These are phyloP conservation scores for Homalodisca vitripennis DNA, from an alignment of 1,140 invertebrate genomes.

Conservation along the genomic window DNA sequence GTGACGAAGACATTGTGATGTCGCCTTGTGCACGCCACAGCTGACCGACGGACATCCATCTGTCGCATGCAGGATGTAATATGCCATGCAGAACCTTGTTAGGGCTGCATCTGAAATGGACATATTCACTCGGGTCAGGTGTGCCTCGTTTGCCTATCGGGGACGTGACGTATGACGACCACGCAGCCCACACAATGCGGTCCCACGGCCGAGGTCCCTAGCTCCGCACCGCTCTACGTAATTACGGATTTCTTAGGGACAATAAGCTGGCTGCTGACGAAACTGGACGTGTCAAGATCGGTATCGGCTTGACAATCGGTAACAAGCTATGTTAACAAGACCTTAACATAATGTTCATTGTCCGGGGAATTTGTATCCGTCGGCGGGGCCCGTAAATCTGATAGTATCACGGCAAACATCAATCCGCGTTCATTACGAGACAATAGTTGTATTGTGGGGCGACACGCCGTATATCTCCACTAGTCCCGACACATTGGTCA, in stretches of 20 bases:
- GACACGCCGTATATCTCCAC: slow-evolving; percentile 23
- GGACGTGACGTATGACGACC: slow-evolving; percentile 17
- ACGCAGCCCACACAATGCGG: background rate
- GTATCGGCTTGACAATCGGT: slow-evolving; percentile 23
- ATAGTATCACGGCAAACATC: slow-evolving; percentile 13
- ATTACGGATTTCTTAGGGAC: background rate
- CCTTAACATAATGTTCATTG: slow-evolving; percentile 23
- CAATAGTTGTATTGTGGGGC: slow-evolving; percentile 17
- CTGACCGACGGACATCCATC: background rate
- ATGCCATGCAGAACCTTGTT: slow-evolving; percentile 5
- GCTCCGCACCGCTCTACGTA: background rate
- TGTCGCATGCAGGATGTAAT: slow-evolving; percentile 11
- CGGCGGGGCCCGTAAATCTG: slow-evolving; percentile 16
- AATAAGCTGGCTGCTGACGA: slow-evolving; percentile 10
- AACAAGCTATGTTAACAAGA: slow-evolving; percentile 27
- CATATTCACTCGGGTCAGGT: background rate
- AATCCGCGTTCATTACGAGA: slow-evolving; percentile 24
- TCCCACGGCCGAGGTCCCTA: background rate
- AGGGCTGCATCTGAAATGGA: background rate
- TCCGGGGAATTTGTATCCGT: slow-evolving; percentile 23
- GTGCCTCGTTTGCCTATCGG: slow-evolving; percentile 16
- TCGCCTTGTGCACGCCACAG: too few relatives aligned
- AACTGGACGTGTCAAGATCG: slow-evolving; percentile 17
- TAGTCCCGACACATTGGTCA: slow-evolving; percentile 25
- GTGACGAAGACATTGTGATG: slow-evolving; percentile 2